Conservation (phyloP, 2,113 vertebrate genomes). For the Rhinopithecus roxellana region DNA sequence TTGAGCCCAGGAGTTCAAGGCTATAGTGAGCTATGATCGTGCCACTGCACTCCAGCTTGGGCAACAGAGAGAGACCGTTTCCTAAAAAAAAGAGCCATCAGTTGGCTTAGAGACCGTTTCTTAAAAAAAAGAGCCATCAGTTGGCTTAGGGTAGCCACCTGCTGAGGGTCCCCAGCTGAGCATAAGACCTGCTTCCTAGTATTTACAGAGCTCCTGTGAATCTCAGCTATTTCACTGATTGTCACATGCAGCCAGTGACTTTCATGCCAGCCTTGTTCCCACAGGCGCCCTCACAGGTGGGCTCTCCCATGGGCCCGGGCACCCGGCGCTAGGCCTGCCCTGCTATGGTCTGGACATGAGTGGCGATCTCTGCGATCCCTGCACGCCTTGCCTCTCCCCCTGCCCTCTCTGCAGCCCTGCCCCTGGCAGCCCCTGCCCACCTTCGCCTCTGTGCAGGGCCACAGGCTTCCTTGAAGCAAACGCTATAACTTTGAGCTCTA, state of each 20-base stretch:
- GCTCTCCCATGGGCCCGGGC: background rate
- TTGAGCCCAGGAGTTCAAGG: too few relatives aligned
- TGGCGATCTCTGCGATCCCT: background rate
- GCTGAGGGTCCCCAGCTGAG: background rate
- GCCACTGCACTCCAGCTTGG: too few relatives aligned
- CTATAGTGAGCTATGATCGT: too few relatives aligned
- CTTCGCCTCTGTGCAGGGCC: background rate
- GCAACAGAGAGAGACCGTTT: too few relatives aligned
- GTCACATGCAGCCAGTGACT: background rate
- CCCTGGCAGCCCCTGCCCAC: background rate
- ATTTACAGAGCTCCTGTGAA: background rate
- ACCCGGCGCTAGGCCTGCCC: accelerated
- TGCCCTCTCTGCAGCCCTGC: background rate
- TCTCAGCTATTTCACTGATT: background rate
- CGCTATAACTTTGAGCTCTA: background rate
- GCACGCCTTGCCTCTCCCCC: background rate
- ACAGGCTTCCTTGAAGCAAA: background rate
- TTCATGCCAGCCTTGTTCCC: background rate
- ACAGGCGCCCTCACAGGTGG: background rate
- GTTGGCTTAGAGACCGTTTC: background rate
- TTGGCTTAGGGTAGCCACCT: background rate
- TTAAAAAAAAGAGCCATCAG: background rate
- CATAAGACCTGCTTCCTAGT: background rate
- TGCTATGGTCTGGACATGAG: background rate
- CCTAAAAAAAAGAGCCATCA: background rate